Evolutionary conservation across 2,113 vertebrate genomes (phyloP).

Genomic region (Mugil cephalus): DNA sequence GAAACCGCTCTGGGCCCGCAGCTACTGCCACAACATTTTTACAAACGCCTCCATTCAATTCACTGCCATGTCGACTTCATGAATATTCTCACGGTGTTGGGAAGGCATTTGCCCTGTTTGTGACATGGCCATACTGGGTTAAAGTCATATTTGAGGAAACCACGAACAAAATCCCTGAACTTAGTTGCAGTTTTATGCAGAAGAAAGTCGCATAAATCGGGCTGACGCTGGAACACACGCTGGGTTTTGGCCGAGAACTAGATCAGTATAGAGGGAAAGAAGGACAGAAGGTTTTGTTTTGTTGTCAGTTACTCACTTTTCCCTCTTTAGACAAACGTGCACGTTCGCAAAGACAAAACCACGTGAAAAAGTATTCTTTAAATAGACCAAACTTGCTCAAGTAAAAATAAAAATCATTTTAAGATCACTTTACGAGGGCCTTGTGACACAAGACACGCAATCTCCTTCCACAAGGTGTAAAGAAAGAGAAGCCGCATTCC

Average conservation of each 20-base stretch:
- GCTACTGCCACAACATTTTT: conserved; percentile 55
- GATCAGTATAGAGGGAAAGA: no score
- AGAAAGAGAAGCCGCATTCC: no score
- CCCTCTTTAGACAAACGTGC: no score
- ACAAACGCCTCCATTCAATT: conserved; percentile 47
- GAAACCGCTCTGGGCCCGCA: conserved; percentile 33
- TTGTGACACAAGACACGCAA: no score
- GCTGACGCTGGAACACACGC: no score
- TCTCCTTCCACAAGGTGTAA: no score
- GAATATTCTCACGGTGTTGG: conserved; percentile 37
- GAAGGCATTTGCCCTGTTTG: conserved; percentile 39
- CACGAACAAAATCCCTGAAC: neutral
- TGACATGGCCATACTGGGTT: conserved; percentile 11
- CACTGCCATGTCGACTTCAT: conserved; percentile 40
- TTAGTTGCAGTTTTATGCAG: neutral
- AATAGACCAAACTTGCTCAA: neutral
- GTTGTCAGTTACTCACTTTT: no score
- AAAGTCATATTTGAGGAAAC: conserved; percentile 5
- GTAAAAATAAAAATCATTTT: neutral
- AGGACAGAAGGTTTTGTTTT: neutral
- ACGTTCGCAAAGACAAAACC: no score
- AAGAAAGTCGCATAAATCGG: neutral
- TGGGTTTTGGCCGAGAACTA: no score
- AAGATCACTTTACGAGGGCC: no score
- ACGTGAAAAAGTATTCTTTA: neutral